These are phyloP conservation scores for Drosophila demipolita DNA, from an alignment of 2,888 invertebrate genomes.

Conservation along the genomic window DNA sequence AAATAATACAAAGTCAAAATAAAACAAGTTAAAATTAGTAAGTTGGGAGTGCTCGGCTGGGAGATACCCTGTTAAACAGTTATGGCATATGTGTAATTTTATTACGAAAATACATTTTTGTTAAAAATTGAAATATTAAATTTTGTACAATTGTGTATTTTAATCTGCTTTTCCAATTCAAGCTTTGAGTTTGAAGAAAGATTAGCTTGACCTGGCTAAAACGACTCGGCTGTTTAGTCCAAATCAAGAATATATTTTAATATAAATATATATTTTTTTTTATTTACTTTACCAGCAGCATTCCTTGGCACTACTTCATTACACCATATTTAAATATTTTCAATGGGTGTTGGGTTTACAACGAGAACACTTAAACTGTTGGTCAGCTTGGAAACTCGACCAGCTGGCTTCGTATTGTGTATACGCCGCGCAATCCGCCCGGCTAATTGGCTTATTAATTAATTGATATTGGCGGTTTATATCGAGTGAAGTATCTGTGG, in stretches of 20 bases:
- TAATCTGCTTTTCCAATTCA: neutral
- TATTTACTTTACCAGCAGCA: neutral
- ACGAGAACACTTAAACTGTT: conserved; percentile 3
- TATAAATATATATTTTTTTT: too few relatives aligned
- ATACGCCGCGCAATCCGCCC: conserved; percentile 59
- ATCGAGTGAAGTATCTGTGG: conserved; percentile 35
- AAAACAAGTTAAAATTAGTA: neutral
- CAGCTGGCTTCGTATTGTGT: conserved; percentile 24
- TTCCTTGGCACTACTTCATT: neutral
- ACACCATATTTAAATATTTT: neutral
- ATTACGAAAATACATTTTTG: neutral
- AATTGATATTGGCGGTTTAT: conserved; percentile 63
- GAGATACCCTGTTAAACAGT: neutral
- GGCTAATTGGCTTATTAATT: conserved; percentile 65
- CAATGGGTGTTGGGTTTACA: neutral
- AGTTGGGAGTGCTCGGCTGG: neutral
- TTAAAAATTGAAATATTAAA: too few relatives aligned
- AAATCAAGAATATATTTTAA: neutral
- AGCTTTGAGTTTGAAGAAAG: neutral
- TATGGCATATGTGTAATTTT: neutral
- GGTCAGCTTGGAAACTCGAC: conserved; percentile 30
- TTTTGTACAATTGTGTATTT: neutral
- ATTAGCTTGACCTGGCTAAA: neutral
- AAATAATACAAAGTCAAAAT: conserved; percentile 6
- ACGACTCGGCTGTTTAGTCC: neutral